Evolutionary conservation across 2,113 vertebrate genomes (phyloP).

Genomic region (Myiagra hebetior): DNA sequence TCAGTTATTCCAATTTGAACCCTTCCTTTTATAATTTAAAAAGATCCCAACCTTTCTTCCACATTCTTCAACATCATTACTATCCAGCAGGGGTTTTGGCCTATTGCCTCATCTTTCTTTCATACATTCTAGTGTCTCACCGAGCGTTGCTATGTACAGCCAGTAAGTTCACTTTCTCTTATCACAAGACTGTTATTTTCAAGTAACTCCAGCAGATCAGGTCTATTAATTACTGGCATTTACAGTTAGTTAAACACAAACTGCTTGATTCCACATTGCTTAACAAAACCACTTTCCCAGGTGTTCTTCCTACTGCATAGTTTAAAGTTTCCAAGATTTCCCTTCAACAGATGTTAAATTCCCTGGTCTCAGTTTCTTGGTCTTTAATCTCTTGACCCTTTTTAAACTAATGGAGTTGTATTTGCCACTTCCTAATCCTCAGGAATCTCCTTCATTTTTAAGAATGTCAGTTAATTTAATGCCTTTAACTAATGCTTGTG

Average conservation of each 20-base stretch:
- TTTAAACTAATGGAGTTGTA: slow-evolving; percentile 73
- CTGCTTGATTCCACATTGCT: slow-evolving; percentile 41
- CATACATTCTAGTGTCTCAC: slow-evolving; percentile 6
- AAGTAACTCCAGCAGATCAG: slow-evolving; percentile 34
- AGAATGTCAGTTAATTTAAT: slow-evolving; percentile 39
- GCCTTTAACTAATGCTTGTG: background rate
- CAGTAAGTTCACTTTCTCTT: slow-evolving; percentile 40
- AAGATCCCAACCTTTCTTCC: background rate
- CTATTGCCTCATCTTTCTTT: background rate
- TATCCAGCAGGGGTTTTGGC: background rate
- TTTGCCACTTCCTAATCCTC: slow-evolving; percentile 76
- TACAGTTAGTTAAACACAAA: slow-evolving; percentile 55
- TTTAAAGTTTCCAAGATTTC: slow-evolving; percentile 59
- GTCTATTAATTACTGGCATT: slow-evolving; percentile 23
- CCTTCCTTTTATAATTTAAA: background rate
- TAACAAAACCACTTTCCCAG: slow-evolving; percentile 65
- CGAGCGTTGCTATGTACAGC: background rate
- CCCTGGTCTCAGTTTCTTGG: slow-evolving; percentile 61
- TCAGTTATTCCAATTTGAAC: background rate
- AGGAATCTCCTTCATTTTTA: slow-evolving; percentile 57
- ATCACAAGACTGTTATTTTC: slow-evolving; percentile 35
- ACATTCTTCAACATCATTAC: background rate
- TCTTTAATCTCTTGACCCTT: slow-evolving; percentile 68
- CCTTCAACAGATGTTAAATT: slow-evolving; percentile 71
- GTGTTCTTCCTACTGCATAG: slow-evolving; percentile 61